Base-by-base conservation (phyloP, 2,797 vertebrate genomes). In the Echiichthys vipera region DNA sequence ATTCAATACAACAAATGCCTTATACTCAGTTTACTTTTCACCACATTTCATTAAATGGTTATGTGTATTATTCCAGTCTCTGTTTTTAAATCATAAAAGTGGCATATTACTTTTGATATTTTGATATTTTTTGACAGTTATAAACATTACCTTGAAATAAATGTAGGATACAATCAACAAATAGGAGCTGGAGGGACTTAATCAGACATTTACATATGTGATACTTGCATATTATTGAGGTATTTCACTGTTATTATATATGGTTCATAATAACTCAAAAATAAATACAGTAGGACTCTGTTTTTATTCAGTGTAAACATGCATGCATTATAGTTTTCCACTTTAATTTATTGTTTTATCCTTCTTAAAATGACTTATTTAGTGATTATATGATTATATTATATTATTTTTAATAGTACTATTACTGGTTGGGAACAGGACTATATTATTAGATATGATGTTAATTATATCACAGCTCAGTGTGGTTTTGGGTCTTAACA, bases 381-480 rank as follows among this genome's bases (percentile, higher is more conserved):
- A 2, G 7, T 58, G n/a, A 40, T 46, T 9, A 18, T 39, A n/a
- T n/a, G n/a, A 34, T 32, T 11, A 14, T 29, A 17, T 27, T 14
- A 11, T 12, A 4, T 8, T 47, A 9, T 46, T 18, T 34, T 20
- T 42, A 18, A 17, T 10, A 17, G 5, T n/a, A 5, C 34, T 18
- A 11, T 27, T 18, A 11, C 14, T 43, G 8, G 2, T 34, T 45
- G 51, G 14, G n/a, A 49, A 17, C 18, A 7, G 1, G 3, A 2
- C 7, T 57, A 7, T 9, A 22, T 49, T 36, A 56, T 73, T 34
- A 55, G 8, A 64, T 68, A 2, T 43, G n/a, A 17, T 25, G 5
- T 63, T 64, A 59, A 73, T 73, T 14, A 20, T 30, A 45, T 65
- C 46, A 46, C 24, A 71, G 61, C 30, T 76, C 34, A 37, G 43